Percentiles rank a stretch among this genome's conserved stretches.
These are phyloP conservation scores for Proterorhinus semilunaris DNA, from an alignment of 2,113 vertebrate genomes.

Conservation along the genomic window DNA sequence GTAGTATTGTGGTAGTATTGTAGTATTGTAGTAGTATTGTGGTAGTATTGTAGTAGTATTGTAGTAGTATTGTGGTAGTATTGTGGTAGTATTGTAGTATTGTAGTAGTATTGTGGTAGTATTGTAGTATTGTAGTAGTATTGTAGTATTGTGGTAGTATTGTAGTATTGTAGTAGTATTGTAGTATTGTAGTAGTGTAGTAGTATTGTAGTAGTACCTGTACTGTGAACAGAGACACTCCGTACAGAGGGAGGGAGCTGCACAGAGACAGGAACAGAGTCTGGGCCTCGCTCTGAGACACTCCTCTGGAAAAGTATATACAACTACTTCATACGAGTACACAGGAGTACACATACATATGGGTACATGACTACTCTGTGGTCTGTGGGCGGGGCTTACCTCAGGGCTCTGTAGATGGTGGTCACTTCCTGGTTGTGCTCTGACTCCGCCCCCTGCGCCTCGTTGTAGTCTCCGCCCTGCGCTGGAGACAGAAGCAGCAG, in stretches of 20 bases:
- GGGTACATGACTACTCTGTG: not conserved
- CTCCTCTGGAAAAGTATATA: constrained; percentile 73
- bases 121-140: no score
- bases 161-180: no score
- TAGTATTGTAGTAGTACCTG: constrained; percentile 64
- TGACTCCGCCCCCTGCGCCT: not conserved
- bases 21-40: no score
- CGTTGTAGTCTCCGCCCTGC: not conserved
- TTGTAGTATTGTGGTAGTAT: no score
- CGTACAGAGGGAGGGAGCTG: constrained; percentile 91
- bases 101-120: no score
- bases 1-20: no score
- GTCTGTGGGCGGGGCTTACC: constrained; percentile 5
- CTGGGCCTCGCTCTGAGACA: constrained; percentile 84
- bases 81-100: no score
- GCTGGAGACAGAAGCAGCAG: constrained; percentile 1
- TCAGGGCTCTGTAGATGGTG: constrained; percentile 14
- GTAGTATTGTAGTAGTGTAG: no score
- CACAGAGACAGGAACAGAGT: constrained; percentile 83
- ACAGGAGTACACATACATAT: not conserved
- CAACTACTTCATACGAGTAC: not conserved
- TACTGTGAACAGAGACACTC: constrained; percentile 75
- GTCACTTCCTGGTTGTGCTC: constrained; percentile 16
- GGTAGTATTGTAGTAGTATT: no score
- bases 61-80: no score